phyloP scores from a whole-genome alignment of 2,888 invertebrate genomes.

The Phyllotreta striolata region DNA sequence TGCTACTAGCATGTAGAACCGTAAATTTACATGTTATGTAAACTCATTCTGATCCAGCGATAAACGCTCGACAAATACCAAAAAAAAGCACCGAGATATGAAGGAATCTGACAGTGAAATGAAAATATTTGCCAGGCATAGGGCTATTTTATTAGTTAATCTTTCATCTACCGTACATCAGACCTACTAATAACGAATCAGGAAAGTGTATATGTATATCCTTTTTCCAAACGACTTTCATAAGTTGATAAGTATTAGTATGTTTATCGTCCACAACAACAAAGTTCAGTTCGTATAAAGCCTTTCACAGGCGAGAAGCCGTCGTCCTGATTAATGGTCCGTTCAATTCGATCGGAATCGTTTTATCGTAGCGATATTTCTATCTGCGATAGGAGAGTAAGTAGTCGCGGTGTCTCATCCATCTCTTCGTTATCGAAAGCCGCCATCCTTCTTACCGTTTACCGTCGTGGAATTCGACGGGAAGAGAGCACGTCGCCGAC shows the following conservation, averaged over 20 bases:
- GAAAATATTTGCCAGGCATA: no score
- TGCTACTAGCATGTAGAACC: constrained; percentile 33
- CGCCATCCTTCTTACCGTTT: constrained; percentile 29
- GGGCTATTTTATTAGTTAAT: no score
- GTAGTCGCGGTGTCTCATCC: constrained; percentile 31
- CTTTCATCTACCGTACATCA: no score
- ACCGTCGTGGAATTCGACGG: constrained; percentile 20
- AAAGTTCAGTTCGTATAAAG: constrained; percentile 11
- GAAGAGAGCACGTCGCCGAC: constrained; percentile 15
- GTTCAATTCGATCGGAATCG: constrained; percentile 33
- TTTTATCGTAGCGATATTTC: constrained; percentile 36
- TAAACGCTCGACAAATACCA: no score
- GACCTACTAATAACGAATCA: no score
- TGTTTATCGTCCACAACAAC: constrained; percentile 22
- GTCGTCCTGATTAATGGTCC: constrained; percentile 31
- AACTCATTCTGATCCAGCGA: constrained; percentile 17
- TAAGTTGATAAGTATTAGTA: constrained; percentile 1
- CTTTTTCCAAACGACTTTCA: neutral
- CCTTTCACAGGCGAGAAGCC: constrained; percentile 21
- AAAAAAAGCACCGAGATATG: no score
- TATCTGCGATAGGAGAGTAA: constrained; percentile 27
- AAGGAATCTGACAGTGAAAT: no score
- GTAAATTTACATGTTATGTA: constrained; percentile 25
- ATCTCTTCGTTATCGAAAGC: constrained; percentile 30
- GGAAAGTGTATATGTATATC: no score